Evolutionary conservation across 2,113 vertebrate genomes (phyloP), one percentile per base, ranked within the genome.

Genomic region (Toxotes chatareus): DNA sequence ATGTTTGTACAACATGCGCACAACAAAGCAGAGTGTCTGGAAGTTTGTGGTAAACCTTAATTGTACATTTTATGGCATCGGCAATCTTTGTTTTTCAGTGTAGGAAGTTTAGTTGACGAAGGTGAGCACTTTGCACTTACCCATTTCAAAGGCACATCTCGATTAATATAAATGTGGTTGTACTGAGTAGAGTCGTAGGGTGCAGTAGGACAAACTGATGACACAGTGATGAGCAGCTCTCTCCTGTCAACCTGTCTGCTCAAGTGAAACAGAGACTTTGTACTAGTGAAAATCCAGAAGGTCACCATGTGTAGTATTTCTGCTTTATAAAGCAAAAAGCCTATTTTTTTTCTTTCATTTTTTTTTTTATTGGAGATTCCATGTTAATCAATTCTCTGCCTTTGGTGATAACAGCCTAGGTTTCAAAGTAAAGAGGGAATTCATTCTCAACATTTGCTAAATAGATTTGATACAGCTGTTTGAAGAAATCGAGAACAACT

Each of bases 1-100:
- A n/a, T 7, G 27, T 67, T 40, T 57, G 36, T 5, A 7, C 10
- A 23, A 0, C 12, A 44, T 44, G 16, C 9, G 32, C 70, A 76
- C 76, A 75, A 59, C 78, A 82, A 23, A 70, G 56, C 56, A 7
- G 42, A 62, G 59, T 11, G 63, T 23, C 32, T 73, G 53, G 53
- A 31, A 51, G 51, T 38, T 23, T 78, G 84, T 1, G 51, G 63
- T 46, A 6, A 83, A 44, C 44, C 49, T 40, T 55, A 47, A 63
- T 64, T 57, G 44, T 42, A 3, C 31, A 27, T 67, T 79, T 70
- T 44, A 47, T 17, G 73, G 19, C 46, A 40, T 17, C 10, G 1
- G 42, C 36, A 31, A 7, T 38, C 42, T 73, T 69, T 55, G 62
- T 64, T 70, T 32, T 36, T 57, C 55, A 13, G 53, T 1, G 0